Conservation (phyloP, 2,888 invertebrate genomes). For the Leptopilina drosophilae region DNA sequence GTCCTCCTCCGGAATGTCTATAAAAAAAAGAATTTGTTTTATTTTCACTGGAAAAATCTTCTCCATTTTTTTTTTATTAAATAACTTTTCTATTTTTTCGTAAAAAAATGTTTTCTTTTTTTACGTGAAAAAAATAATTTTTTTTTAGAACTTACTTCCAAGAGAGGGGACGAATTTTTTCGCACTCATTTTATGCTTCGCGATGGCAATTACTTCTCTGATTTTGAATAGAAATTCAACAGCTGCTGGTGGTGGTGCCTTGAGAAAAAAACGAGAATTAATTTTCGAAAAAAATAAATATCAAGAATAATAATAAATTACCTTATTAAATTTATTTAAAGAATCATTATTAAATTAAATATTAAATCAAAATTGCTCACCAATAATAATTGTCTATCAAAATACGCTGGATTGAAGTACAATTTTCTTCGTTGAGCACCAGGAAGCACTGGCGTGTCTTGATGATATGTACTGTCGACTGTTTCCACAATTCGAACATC, state of each 20-base stretch:
- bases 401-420: conserved; percentile 94
- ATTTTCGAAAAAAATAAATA: conserved; percentile 45
- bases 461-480: conserved; percentile 79
- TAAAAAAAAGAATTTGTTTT: background rate
- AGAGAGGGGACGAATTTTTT: conserved; percentile 89
- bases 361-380: conserved; percentile 77
- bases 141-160: conserved; percentile 74
- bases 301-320: no score
- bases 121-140: no score
- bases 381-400: conserved; percentile 90
- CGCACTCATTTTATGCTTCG: conserved; percentile 91
- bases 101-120: no score
- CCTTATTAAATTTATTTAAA: no score
- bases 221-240: conserved; percentile 93
- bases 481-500: conserved; percentile 92
- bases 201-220: conserved; percentile 92
- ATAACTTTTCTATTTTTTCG: background rate
- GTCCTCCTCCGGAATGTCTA: conserved; percentile 89
- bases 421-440: conserved; percentile 87
- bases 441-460: conserved; percentile 71
- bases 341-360: no score
- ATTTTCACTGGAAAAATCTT: background rate
- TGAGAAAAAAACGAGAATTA: conserved; percentile 67
- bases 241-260: conserved; percentile 94
- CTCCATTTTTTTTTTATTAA: background rate